Evolutionary conservation across 2,797 vertebrate genomes (phyloP).

Genomic region (Acomys russatus): DNA sequence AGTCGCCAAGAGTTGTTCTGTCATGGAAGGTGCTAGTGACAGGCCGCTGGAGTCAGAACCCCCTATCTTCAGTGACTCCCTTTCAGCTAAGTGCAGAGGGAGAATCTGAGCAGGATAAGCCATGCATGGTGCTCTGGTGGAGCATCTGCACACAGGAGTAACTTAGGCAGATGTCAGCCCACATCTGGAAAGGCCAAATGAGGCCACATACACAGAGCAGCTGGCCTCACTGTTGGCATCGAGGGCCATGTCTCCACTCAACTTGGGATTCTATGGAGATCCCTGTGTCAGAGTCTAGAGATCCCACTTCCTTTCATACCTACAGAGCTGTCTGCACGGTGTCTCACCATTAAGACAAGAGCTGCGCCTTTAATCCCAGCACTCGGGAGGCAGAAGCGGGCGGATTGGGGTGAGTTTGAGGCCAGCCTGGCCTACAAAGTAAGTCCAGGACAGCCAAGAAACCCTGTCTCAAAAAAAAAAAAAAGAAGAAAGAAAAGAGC

Average conservation of each 20-base stretch:
- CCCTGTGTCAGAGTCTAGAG: not conserved
- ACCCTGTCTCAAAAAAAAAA: too few species aligned
- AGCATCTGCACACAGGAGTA: not conserved
- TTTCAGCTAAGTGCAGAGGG: too few species aligned
- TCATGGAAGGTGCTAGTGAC: not conserved
- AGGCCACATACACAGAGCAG: not conserved
- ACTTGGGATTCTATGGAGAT: not conserved
- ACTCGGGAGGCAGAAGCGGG: too few species aligned
- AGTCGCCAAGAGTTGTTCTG: not conserved
- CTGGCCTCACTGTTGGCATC: not conserved
- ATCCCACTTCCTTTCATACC: not conserved
- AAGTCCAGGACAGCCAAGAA: too few species aligned
- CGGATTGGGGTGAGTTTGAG: too few species aligned
- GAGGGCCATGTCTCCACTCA: not conserved
- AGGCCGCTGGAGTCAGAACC: not conserved
- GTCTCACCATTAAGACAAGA: not conserved
- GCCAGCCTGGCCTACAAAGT: too few species aligned
- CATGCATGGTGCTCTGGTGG: rapidly evolving
- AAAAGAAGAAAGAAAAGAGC: too few species aligned
- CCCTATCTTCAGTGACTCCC: not conserved
- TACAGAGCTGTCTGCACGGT: not conserved
- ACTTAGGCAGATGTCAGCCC: not conserved
- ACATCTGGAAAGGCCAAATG: not conserved
- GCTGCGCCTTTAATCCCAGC: not conserved
- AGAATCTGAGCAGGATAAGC: not conserved